phyloP scores from a whole-genome alignment of 2,797 vertebrate species.

The Microctenopoma stevenorrisi region DNA sequence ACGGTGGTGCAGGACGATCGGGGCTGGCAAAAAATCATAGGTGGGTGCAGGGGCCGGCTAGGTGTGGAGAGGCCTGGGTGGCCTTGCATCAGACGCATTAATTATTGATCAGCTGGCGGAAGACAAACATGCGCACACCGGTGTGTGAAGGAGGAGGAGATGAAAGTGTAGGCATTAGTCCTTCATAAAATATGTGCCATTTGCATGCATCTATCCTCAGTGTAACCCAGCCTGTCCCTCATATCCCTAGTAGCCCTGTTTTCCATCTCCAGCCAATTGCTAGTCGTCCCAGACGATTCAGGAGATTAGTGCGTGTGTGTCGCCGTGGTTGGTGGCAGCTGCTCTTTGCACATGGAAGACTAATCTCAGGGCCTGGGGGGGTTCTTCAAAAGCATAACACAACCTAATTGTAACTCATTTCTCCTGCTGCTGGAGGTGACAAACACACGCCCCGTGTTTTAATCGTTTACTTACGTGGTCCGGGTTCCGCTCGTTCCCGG shows the following conservation, averaged over 20 bases:
- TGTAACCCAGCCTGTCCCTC: background rate
- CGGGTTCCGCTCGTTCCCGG: slow-evolving; percentile 88
- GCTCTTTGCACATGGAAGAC: slow-evolving; percentile 55
- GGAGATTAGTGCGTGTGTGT: slow-evolving; percentile 48
- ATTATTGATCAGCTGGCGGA: slow-evolving; percentile 70
- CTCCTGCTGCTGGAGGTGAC: slow-evolving; percentile 15
- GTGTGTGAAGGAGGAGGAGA: slow-evolving; percentile 2
- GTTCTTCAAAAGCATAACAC: slow-evolving; percentile 14
- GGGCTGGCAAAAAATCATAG: background rate
- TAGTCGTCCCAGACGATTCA: slow-evolving; percentile 42
- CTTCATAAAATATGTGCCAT: slow-evolving; percentile 5
- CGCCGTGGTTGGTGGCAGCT: slow-evolving; percentile 48
- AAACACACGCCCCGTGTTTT: slow-evolving; percentile 1
- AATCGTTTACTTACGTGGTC: slow-evolving; percentile 87
- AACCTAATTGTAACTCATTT: background rate
- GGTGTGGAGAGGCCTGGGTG: slow-evolving; percentile 54
- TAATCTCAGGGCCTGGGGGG: slow-evolving; percentile 37
- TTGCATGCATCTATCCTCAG: background rate
- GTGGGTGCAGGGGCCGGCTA: slow-evolving; percentile 26
- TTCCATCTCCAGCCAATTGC: slow-evolving; percentile 29
- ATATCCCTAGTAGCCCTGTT: background rate
- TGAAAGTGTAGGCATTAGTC: slow-evolving; percentile 4
- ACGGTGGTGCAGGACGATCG: slow-evolving; percentile 24
- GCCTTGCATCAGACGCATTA: slow-evolving; percentile 67
- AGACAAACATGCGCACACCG: slow-evolving; percentile 47